Conservation (phyloP, 35 echinoderm and acorn worm genomes). For the Hemicentrotus pulcherrimus region DNA sequence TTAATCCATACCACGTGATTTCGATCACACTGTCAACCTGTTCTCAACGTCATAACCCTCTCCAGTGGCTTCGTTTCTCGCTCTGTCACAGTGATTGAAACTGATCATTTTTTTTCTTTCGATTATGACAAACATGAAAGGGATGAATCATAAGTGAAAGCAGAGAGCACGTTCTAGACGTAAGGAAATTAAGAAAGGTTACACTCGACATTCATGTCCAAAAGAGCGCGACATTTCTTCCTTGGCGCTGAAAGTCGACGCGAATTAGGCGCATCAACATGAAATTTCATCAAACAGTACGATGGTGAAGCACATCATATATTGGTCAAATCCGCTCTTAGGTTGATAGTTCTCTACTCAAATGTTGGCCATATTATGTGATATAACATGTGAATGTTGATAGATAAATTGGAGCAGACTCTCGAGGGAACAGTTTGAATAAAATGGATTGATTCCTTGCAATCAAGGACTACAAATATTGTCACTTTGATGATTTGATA, state of each 20-base stretch:
- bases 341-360: too few species aligned
- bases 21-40: background rate
- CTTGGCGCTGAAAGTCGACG: slow-evolving; percentile 1
- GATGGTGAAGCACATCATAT: background rate
- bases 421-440: too few species aligned
- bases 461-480: too few species aligned
- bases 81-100: slow-evolving; percentile 39
- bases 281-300: background rate
- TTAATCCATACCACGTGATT: slow-evolving; percentile 26
- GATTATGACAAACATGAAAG: slow-evolving; percentile 27
- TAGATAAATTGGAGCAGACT: too few species aligned
- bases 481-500: too few species aligned
- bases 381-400: too few species aligned
- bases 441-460: too few species aligned
- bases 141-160: slow-evolving; percentile 19
- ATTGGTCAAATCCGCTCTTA: background rate
- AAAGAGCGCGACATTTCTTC: background rate
- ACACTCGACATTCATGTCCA: background rate
- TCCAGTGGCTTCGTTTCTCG: slow-evolving; percentile 20
- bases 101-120: slow-evolving; percentile 28
- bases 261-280: background rate
- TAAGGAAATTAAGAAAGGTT: background rate
- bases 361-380: too few species aligned
- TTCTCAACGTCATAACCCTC: background rate
- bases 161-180: background rate